A percentile compares a stretch with the other conserved stretches of the same genome.
phyloP scores from a whole-genome alignment of 2,888 invertebrate species.

The Camponotus fellah region DNA sequence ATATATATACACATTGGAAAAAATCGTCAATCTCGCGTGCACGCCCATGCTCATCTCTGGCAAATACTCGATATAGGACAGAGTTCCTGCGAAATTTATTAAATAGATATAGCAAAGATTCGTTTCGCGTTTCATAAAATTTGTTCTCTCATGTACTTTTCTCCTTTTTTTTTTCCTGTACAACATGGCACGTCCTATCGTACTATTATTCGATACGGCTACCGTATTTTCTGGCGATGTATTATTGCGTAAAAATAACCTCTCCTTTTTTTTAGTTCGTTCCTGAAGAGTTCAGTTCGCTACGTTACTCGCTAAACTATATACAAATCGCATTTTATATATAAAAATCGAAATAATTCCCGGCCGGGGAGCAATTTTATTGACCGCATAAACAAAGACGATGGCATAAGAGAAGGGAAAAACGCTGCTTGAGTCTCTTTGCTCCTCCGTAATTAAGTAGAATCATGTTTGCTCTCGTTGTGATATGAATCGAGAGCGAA shows the following conservation, averaged over 20 bases:
- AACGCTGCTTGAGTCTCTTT: conserved; percentile 28
- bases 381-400: conserved; percentile 72
- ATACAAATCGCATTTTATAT: conserved; percentile 74
- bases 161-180: conserved; percentile 74
- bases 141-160: conserved; percentile 43
- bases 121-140: conserved; percentile 43
- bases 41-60: conserved; percentile 51
- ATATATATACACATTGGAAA: conserved; percentile 1
- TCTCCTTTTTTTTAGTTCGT: conserved; percentile 72
- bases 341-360: conserved; percentile 74
- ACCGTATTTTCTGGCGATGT: conserved; percentile 49
- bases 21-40: conserved; percentile 61
- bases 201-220: conserved; percentile 74
- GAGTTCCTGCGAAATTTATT: conserved; percentile 31
- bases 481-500: conserved; percentile 39
- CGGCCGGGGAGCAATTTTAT: conserved; percentile 79
- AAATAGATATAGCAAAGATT: conserved; percentile 54
- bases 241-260: conserved; percentile 78
- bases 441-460: conserved; percentile 57
- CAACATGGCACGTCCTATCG: conserved; percentile 85
- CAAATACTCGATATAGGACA: conserved; percentile 29
- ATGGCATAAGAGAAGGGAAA: conserved; percentile 68
- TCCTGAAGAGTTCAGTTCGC: conserved; percentile 69
- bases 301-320: conserved; percentile 73
- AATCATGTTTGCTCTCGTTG: conserved; percentile 44